Evolutionary conservation across 2,113 vertebrate genomes (phyloP).

Genomic region (Morone chrysops): DNA sequence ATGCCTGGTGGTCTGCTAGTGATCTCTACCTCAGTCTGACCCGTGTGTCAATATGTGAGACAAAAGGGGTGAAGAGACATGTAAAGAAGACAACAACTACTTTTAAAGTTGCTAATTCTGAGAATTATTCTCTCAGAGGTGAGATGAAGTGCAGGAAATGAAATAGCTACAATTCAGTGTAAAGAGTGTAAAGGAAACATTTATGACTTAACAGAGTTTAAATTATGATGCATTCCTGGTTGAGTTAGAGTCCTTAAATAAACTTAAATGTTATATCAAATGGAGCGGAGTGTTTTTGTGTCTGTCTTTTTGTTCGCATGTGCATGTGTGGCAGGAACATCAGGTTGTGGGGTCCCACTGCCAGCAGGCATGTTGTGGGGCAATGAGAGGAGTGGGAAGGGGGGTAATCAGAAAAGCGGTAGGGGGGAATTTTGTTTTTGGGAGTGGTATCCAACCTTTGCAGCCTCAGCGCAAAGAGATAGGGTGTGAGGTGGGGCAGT

Average conservation of each 20-base stretch:
- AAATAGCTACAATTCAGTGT: neutral
- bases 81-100: slow-evolving; percentile 23
- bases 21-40: slow-evolving; percentile 57
- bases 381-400: slow-evolving; percentile 64
- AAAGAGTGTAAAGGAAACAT: neutral
- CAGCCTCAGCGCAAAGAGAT: slow-evolving; percentile 28
- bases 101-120: slow-evolving; percentile 14
- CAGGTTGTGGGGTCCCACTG: slow-evolving; percentile 71
- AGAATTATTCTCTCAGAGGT: neutral
- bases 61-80: neutral
- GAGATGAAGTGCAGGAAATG: neutral
- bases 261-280: slow-evolving; percentile 60
- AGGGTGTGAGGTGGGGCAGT: slow-evolving; percentile 3
- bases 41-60: slow-evolving; percentile 32
- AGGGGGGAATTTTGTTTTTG: neutral
- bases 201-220: slow-evolving; percentile 75
- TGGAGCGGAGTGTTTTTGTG: neutral
- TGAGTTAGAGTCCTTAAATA: slow-evolving; percentile 83
- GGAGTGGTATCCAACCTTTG: slow-evolving; percentile 32
- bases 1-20: slow-evolving; percentile 69
- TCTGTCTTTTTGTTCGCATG: slow-evolving; percentile 41
- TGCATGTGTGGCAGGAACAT: slow-evolving; percentile 72
- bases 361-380: slow-evolving; percentile 60
- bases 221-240: slow-evolving; percentile 77
- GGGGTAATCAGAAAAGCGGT: slow-evolving; percentile 31